A percentile compares a stretch with the other conserved stretches of the same genome.
Evolutionary conservation across 2,888 invertebrate species (phyloP).

Genomic region (Eupithecia subfuscata): DNA sequence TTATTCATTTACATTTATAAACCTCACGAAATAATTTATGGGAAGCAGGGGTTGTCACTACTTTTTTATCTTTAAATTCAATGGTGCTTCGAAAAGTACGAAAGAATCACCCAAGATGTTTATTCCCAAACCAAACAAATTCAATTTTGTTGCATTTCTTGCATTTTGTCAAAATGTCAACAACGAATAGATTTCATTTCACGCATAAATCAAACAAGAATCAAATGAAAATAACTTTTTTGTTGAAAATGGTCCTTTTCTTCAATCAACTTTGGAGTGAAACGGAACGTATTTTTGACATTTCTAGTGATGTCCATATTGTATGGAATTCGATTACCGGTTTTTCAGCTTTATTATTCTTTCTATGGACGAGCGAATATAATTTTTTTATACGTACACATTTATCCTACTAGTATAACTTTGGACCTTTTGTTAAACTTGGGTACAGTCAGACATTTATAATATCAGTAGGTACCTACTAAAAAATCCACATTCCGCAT

Average conservation of each 20-base stretch:
- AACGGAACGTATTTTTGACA: not conserved
- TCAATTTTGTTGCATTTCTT: not conserved
- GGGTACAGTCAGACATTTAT: no score
- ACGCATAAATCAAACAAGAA: conserved; percentile 14
- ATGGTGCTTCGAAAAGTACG: not conserved
- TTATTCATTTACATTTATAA: not conserved
- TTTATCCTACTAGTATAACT: no score
- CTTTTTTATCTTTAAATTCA: not conserved
- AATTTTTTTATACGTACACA: no score
- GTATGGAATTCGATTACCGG: not conserved
- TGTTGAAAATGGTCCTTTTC: not conserved
- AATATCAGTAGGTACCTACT: no score
- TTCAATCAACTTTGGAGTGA: not conserved
- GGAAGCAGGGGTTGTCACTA: not conserved
- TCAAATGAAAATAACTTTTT: not conserved
- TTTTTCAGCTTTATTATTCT: not conserved
- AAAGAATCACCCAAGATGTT: not conserved
- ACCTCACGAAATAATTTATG: not conserved
- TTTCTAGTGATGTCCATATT: not conserved
- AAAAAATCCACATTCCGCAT: no score
- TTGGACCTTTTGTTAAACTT: no score
- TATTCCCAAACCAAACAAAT: not conserved
- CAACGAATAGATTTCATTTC: conserved; percentile 2
- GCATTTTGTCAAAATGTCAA: conserved; percentile 3
- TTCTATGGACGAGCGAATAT: not conserved